Evolutionary conservation across 2,888 invertebrate species (phyloP).

Genomic region (Sepioteuthis lessoniana): DNA sequence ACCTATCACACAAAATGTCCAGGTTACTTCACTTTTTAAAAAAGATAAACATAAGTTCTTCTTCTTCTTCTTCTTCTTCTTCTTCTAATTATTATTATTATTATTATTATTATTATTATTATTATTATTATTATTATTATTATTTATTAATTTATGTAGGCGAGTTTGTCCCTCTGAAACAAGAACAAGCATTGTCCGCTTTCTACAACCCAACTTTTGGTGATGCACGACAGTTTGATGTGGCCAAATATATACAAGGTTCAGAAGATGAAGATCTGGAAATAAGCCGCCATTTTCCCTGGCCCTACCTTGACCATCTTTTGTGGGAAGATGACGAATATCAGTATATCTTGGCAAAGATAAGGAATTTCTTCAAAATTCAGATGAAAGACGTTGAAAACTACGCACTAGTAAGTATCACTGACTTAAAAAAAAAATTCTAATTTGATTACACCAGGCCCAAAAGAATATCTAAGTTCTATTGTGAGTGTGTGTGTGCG

Average conservation of each 20-base stretch:
- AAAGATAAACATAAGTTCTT: too few relatives aligned
- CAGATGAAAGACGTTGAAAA: background rate
- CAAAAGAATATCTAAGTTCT: too few relatives aligned
- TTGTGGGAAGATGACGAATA: conserved; percentile 71
- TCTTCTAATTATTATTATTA: too few relatives aligned
- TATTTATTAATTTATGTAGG: background rate
- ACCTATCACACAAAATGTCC: too few relatives aligned
- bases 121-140: too few relatives aligned
- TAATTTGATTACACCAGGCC: too few relatives aligned
- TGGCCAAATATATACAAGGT: background rate
- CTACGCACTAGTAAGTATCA: background rate
- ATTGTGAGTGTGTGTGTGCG: too few relatives aligned
- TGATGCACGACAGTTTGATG: background rate
- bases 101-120: too few relatives aligned
- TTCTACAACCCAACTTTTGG: conserved; percentile 3
- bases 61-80: too few relatives aligned
- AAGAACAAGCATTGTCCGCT: background rate
- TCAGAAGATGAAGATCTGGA: conserved; percentile 60
- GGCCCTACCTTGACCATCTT: conserved; percentile 72
- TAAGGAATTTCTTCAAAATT: conserved; percentile 58
- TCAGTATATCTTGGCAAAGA: conserved; percentile 64
- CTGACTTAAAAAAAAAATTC: background rate
- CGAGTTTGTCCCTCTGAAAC: background rate
- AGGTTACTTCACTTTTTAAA: too few relatives aligned
- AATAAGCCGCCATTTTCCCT: conserved; percentile 57